Conservation (phyloP, 2,888 invertebrate genomes). For the Platerodrilus igneus region DNA sequence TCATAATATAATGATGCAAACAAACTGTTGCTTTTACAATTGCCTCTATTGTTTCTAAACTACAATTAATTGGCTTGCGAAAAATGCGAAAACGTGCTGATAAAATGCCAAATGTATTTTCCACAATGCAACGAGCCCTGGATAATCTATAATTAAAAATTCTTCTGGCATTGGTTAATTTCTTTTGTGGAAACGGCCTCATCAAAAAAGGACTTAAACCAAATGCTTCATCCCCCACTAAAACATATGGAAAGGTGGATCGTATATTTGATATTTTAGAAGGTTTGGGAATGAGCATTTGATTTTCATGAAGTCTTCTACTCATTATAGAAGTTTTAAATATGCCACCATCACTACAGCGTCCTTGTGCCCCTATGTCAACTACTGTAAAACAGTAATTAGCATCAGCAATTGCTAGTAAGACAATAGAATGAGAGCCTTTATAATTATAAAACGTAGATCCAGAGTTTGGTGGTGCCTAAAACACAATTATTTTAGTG, state of each 20-base stretch:
- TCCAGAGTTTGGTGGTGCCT: slow-evolving; percentile 5
- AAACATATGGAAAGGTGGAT: not conserved
- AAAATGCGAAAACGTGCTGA: slow-evolving; percentile 13
- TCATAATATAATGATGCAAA: too few relatives aligned
- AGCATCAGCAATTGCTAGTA: slow-evolving; percentile 4
- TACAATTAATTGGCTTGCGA: slow-evolving; percentile 7
- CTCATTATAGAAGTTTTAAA: slow-evolving; percentile 3
- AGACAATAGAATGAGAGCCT: not conserved
- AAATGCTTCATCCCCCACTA: slow-evolving; percentile 19
- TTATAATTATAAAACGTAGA: slow-evolving; percentile 7
- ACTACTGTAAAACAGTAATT: slow-evolving; percentile 7
- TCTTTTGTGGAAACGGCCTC: slow-evolving; percentile 2
- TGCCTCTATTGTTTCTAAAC: too few relatives aligned
- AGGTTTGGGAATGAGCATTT: not conserved
- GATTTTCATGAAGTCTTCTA: not conserved
- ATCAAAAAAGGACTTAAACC: slow-evolving; percentile 15
- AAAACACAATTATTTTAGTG: too few relatives aligned
- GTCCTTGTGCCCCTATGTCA: slow-evolving; percentile 1
- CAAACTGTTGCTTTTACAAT: too few relatives aligned
- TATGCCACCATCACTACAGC: slow-evolving; percentile 5
- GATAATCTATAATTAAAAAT: slow-evolving; percentile 19
- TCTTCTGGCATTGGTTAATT: slow-evolving; percentile 10
- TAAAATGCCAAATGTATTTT: slow-evolving; percentile 18
- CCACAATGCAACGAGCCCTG: slow-evolving; percentile 15
- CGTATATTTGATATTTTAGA: not conserved